Conservation (phyloP, 1,140 invertebrate genomes). For the Gryon sp. region DNA sequence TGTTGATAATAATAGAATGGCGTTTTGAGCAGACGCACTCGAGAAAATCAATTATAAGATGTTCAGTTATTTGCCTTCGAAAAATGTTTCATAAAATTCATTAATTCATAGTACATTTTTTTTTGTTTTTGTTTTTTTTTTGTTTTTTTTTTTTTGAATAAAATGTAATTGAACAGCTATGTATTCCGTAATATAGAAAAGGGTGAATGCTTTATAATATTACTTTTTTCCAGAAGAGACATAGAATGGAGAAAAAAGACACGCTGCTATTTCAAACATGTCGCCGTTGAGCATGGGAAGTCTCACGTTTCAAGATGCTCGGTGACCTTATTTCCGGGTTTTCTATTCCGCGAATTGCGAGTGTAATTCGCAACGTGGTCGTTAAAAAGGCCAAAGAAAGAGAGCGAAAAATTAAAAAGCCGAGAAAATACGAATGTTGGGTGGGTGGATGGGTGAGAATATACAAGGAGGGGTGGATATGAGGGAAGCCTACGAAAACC, state of each 20-base stretch:
- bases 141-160: not conserved
- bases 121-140: no score
- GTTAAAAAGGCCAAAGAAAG: slow-evolving; percentile 38
- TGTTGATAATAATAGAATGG: slow-evolving; percentile 31
- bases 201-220: no score
- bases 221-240: no score
- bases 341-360: slow-evolving; percentile 45
- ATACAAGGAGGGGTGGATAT: not conserved
- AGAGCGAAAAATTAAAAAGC: slow-evolving; percentile 13
- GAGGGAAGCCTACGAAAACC: slow-evolving; percentile 6
- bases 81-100: no score
- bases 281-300: slow-evolving; percentile 19
- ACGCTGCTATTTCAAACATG: no score
- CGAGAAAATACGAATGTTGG: no score
- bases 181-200: no score
- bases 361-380: slow-evolving; percentile 34
- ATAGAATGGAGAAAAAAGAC: no score
- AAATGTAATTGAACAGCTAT: no score
- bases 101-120: no score
- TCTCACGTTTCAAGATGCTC: slow-evolving; percentile 61
- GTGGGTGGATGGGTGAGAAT: not conserved
- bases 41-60: slow-evolving; percentile 10
- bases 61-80: not conserved
- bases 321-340: slow-evolving; percentile 70
- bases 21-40: slow-evolving; percentile 18